Conservation (phyloP, 1,140 invertebrate species). For the Halyomorpha halys region DNA sequence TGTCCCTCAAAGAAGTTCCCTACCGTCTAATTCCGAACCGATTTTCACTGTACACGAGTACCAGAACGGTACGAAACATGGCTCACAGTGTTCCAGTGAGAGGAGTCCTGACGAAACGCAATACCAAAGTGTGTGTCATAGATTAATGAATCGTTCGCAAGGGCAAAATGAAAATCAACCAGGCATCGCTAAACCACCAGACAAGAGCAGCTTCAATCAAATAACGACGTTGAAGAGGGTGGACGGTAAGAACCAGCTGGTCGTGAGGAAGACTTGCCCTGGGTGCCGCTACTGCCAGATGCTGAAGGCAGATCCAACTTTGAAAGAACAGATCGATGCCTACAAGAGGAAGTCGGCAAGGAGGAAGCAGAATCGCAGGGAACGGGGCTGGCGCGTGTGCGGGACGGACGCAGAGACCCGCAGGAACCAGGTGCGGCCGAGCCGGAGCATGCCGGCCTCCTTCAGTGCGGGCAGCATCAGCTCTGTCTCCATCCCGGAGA, state of each 20-base stretch:
- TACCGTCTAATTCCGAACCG: constrained; percentile 17
- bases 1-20: constrained; percentile 10
- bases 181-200: background rate
- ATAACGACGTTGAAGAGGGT: background rate
- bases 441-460: constrained; percentile 26
- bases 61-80: background rate
- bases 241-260: constrained; percentile 17
- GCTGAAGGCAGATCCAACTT: constrained; percentile 26
- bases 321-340: constrained; percentile 28
- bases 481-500: constrained; percentile 19
- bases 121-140: constrained; percentile 10
- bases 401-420: constrained; percentile 3
- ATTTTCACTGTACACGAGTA: constrained; percentile 26
- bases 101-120: background rate
- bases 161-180: background rate
- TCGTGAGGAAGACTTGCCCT: constrained; percentile 24
- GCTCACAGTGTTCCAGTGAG: background rate
- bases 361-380: constrained; percentile 19
- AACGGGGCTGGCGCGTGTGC: constrained; percentile 14
- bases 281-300: constrained; percentile 29
- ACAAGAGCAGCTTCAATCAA: constrained; percentile 11
- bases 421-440: constrained; percentile 26
- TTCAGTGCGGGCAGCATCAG: constrained; percentile 24
- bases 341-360: constrained; percentile 27
- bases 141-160: constrained; percentile 9